phyloP scores from a whole-genome alignment of 1,140 invertebrate genomes.

The Aphis craccivora region DNA sequence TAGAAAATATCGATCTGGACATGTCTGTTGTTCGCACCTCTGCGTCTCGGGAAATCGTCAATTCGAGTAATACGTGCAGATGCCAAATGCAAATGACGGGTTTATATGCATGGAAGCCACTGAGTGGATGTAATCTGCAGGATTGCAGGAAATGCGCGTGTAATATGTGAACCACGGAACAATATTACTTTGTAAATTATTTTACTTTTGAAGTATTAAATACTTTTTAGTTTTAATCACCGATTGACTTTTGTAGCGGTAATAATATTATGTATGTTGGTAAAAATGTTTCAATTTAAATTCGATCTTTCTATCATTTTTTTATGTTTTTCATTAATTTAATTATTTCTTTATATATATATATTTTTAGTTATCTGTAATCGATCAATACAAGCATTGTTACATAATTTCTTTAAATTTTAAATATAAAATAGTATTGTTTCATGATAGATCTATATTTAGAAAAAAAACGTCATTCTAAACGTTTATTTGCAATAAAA shows the following conservation, averaged over 20 bases:
- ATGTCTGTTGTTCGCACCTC: neutral
- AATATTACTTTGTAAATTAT: constrained; percentile 5
- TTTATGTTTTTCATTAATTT: neutral
- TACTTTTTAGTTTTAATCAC: neutral
- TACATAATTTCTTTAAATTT: no score
- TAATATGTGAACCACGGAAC: neutral
- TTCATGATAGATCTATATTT: neutral
- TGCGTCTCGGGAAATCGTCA: neutral
- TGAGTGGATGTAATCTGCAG: neutral
- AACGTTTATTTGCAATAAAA: neutral
- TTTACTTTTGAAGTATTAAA: neutral
- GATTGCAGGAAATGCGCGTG: neutral
- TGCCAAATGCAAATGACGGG: constrained; percentile 21
- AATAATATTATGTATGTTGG: neutral
- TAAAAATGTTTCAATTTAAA: neutral
- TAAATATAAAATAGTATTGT: neutral
- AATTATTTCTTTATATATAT: neutral
- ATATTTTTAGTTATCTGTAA: neutral
- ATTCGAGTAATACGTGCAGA: no score
- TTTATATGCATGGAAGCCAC: neutral
- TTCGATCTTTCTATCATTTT: neutral
- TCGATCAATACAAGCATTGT: neutral
- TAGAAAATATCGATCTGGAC: constrained; percentile 33
- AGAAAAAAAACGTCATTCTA: neutral
- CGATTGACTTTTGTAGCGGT: neutral